Evolutionary conservation across 2,797 vertebrate genomes (phyloP).

Genomic region (Muscicapa striata): DNA sequence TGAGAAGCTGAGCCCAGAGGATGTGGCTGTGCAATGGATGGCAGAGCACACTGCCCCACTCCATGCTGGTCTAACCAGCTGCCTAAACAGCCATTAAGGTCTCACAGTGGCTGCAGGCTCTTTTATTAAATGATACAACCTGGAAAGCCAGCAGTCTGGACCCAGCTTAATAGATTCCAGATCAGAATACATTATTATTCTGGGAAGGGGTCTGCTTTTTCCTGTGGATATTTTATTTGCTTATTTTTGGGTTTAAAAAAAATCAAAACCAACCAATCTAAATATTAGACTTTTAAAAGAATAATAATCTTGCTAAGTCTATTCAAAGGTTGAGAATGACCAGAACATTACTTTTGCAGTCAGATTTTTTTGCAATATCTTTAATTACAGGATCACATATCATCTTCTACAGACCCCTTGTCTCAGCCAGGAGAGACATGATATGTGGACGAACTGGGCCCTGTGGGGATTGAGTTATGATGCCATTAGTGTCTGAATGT

Average conservation of each 20-base stretch:
- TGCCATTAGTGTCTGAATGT: background rate
- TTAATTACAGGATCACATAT: background rate
- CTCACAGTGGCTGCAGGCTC: background rate
- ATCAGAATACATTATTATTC: background rate
- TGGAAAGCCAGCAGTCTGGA: background rate
- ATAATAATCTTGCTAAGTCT: background rate
- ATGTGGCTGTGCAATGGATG: rapidly evolving
- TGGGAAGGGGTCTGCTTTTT: background rate
- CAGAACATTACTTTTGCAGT: background rate
- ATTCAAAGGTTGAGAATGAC: background rate
- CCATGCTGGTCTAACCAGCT: background rate
- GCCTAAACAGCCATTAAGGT: background rate
- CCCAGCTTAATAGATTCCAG: background rate
- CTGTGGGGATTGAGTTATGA: background rate
- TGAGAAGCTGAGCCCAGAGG: background rate
- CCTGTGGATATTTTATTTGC: background rate
- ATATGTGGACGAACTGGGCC: background rate
- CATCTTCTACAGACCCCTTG: background rate
- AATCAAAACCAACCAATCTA: too few relatives aligned
- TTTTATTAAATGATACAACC: background rate
- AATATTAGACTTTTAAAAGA: background rate
- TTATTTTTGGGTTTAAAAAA: background rate
- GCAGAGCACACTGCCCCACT: background rate
- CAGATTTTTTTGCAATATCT: background rate
- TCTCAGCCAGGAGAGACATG: background rate